Base-by-base conservation (phyloP, 2,113 vertebrate genomes). In the Diadophis punctatus region DNA sequence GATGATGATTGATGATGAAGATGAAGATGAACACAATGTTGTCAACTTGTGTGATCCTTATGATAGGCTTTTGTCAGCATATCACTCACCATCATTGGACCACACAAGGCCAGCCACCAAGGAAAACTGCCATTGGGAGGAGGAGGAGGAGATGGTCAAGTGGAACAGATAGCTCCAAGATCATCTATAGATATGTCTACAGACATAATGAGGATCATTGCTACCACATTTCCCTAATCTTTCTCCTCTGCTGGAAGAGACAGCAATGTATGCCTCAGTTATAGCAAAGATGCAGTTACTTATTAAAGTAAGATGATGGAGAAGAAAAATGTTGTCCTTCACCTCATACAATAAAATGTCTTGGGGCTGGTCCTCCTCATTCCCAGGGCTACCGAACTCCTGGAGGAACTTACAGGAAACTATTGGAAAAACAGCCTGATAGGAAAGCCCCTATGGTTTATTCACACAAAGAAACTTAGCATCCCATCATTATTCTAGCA, bases 401-500 rank as follows among this genome's bases (percentile, higher is more conserved):
- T 80, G 6, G 11, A 51, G 49, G 48, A 39, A 43, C 18, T 16
- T 18, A 14, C 2, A 52, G 27, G n/a, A 20, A 48, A 34, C 87
- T 39, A 10, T 34, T 39, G n/a, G 23, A 43, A 39, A 46, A 85
- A 27, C 12, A 18, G 6, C n/a, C 27, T 49, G 5, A 51, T 10
- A 6, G 14, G 5, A 56, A n/a, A 25, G 2, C 6, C 3, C 23
- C 55, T 89, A 1, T 58, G 53, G 48, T 51, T 30, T 56, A 22
- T 53, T 51, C 23, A 11, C 48, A 86, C 16, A 90, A 74, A 63
- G 27, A 74, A 63, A 68, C 25, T 25, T 10, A 60, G 27, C 9
- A 46, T 91, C 53, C 53, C 30, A 22, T 27, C 39, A 25, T 1
- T 91, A 96, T 91, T 96, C 68, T 94, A 95, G 95, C 94, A 94